Conservation (phyloP, 2,797 vertebrate species). For the Cryptoblepharus egeriae region DNA sequence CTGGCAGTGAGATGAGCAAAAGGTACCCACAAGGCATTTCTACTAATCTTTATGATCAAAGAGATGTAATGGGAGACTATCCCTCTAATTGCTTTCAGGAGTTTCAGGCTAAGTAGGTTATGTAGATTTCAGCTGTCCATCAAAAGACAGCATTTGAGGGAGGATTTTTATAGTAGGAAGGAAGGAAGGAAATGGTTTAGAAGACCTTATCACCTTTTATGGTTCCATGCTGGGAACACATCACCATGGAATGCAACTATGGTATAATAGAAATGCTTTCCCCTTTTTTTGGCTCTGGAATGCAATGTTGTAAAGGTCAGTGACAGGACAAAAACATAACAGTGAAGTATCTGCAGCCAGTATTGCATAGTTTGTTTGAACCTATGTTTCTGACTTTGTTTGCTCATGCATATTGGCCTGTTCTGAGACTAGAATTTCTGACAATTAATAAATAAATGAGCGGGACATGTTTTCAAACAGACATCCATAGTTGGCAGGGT, state of each 20-base stretch:
- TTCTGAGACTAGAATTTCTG: background rate
- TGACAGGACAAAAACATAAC: background rate
- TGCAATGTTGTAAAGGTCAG: background rate
- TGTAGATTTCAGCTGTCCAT: conserved; percentile 31
- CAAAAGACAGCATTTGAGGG: background rate
- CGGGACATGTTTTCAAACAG: background rate
- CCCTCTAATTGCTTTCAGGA: conserved; percentile 45
- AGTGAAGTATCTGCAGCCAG: too few relatives aligned
- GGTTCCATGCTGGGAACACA: background rate
- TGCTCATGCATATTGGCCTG: background rate
- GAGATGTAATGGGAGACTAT: conserved; percentile 34
- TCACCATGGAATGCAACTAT: background rate
- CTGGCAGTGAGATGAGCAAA: conserved; percentile 38
- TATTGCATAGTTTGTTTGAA: background rate
- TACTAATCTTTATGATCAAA: conserved; percentile 42
- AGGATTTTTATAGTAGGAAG: conserved; percentile 23
- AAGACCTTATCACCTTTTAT: conserved; percentile 45
- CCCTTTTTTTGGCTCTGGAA: background rate
- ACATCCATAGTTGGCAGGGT: too few relatives aligned
- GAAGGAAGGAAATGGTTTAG: conserved; percentile 46
- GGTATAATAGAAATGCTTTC: accelerated
- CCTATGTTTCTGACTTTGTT: background rate
- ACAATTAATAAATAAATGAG: background rate
- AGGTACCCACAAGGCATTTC: conserved; percentile 30
- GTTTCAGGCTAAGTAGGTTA: conserved; percentile 21